phyloP scores from a whole-genome alignment of 2,113 vertebrate genomes.

The Chrysochloris asiatica region DNA sequence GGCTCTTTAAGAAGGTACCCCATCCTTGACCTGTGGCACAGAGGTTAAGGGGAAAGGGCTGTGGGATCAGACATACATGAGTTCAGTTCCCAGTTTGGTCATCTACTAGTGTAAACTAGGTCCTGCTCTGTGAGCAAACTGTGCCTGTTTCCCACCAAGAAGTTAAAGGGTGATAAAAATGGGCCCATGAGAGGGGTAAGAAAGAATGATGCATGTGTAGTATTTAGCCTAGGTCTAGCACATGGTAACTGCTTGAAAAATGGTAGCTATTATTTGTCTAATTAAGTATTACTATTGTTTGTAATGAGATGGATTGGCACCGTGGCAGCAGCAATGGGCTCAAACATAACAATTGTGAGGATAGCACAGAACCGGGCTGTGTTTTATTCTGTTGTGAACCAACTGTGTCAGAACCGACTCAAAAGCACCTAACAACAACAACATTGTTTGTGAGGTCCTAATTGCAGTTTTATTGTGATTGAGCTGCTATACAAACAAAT shows the following conservation, averaged over 20 bases:
- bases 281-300: slow-evolving; percentile 25
- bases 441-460: neutral
- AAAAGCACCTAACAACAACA: no score
- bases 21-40: neutral
- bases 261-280: slow-evolving; percentile 22
- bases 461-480: neutral
- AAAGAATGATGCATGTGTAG: neutral
- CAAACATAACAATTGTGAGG: no score
- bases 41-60: neutral
- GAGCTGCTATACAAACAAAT: neutral
- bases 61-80: neutral
- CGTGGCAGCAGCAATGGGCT: no score
- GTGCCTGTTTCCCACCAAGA: slow-evolving; percentile 12
- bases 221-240: slow-evolving; percentile 11
- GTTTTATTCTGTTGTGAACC: no score
- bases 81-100: neutral
- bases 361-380: no score
- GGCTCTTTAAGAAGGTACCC: neutral
- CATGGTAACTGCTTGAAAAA: slow-evolving; percentile 20
- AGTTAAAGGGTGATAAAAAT: slow-evolving; percentile 6
- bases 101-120: slow-evolving; percentile 2
- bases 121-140: neutral
- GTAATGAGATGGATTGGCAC: no score
- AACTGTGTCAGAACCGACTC: no score
- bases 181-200: neutral